Evolutionary conservation across 2,888 invertebrate species (phyloP), one percentile per base, ranked within the genome.

Genomic region (Pandemis cinnamomeana): DNA sequence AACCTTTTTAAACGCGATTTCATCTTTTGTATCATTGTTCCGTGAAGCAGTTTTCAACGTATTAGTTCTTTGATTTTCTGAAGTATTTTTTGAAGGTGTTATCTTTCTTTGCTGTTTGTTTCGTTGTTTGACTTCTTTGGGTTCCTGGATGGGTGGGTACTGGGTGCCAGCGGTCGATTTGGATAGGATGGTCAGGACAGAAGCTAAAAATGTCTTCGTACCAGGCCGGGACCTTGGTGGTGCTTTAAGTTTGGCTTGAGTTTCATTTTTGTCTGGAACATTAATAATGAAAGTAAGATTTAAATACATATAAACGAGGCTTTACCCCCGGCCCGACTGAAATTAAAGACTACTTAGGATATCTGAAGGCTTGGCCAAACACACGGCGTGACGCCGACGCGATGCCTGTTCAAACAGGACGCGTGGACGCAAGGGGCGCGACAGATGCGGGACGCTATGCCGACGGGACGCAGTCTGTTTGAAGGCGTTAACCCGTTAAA

Each of bases 111-210:
- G 67, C 20, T n/a, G 67, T 27, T n/a, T 11, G 36, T 0, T 74
- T 67, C 41, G 63, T 11, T 44, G 44, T 63, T 36, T 62, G 44
- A 44, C 69, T 0, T 11, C 13, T n/a, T 71, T 73, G 2, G 53
- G 15, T 5, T 77, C 72, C 0, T 78, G 63, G 2, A n/a, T 27
- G 10, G 20, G 62, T 0, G 88, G 88, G 46, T 77, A 84, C 70
- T 90, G 88, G 0, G 89, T 90, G 0, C 82, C 86, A 0, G 86
- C 80, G 0, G 90, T 86, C 0, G 85, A 82, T 78, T 90, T 87
- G 0, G 90, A 87, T 0, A 91, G 78, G 5, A 89, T 87, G 0
- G 76, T 84, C 0, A 89, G 79, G 0, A 89, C 87, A 0, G 90
- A 89, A 0, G 83, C 73, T 1, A 90, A 67, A 72, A 91, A 89